These are phyloP conservation scores for Pasiphila rectangulata DNA, from an alignment of 2,888 invertebrate species.

Conservation along the genomic window DNA sequence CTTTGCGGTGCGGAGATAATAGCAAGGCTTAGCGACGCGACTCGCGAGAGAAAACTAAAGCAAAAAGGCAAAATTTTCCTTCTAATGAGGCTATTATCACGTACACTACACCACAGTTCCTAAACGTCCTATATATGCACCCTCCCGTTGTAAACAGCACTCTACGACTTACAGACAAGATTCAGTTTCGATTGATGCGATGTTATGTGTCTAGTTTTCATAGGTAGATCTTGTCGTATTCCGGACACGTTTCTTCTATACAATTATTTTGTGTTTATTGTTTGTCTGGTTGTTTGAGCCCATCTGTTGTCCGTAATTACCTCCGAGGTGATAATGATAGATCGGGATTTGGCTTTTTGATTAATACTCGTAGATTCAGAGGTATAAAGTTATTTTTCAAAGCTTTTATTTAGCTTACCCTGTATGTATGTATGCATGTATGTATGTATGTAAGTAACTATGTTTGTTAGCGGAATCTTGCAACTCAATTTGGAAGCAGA, in stretches of 20 bases:
- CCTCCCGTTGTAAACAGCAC: not conserved
- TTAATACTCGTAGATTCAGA: not conserved
- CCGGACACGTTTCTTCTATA: not conserved
- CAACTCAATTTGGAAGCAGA: no score
- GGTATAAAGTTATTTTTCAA: no score
- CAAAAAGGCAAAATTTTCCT: conserved; percentile 36
- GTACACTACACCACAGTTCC: conserved; percentile 20
- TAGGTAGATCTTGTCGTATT: conserved; percentile 1
- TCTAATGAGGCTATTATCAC: conserved; percentile 43
- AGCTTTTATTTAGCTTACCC: no score
- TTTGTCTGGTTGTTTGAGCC: conserved; percentile 1
- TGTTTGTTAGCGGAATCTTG: no score
- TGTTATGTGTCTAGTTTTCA: not conserved
- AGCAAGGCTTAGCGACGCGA: not conserved
- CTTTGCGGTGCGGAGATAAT: conserved; percentile 2
- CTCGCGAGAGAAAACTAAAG: conserved; percentile 23
- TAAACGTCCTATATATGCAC: not conserved
- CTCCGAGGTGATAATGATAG: conserved; percentile 5
- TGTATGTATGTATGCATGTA: no score
- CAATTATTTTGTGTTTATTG: not conserved
- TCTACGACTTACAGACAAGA: not conserved
- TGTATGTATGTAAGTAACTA: no score
- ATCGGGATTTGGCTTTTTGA: conserved; percentile 4
- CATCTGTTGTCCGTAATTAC: conserved; percentile 12
- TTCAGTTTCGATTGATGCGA: not conserved